Evolutionary conservation across 2,888 invertebrate genomes (phyloP), one percentile per base, ranked within the genome.

Genomic region (Urechis unicinctus): DNA sequence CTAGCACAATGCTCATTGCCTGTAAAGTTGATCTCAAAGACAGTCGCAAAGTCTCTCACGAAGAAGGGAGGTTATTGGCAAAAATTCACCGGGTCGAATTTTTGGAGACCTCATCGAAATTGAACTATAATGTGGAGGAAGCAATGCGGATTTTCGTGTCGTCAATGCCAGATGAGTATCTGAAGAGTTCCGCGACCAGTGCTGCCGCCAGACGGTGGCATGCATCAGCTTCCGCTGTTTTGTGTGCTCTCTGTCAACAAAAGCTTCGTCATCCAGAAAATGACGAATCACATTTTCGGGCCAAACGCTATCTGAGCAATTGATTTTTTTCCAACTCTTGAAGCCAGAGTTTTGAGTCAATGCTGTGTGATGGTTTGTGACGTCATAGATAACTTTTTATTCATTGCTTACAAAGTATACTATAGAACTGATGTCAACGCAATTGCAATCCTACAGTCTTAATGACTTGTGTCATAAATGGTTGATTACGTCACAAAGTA

Each of bases 41-140:
- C 6, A 21, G 43, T 13, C 28, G 55, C 3, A 57, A 47, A 43
- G 59, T 59, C 1, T 59, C 59, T 6, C 31, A 22, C 52, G 42
- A 58, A 42, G 60, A 60, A 46, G 60, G 60, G 1, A 42, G 46
- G 21, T 31, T 60, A 2, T 52, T 60, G 1, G 58, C 60, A 1
- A 50, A 45, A 30, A 59, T 60, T 5, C 60, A 60, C 52, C 28
- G 57, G 2, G 53, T 58, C 1, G 44, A 53, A 6, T 60, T 44
- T 36, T 26, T 56, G 3, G 60, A 60, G 36, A 44, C 50, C 4
- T 56, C 58, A 17, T 58, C 56, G 1, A 56, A 56, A 42, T 41
- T 30, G 1, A 52, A 53, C 41, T 6, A 43, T 25, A 58, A 58
- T 26, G 46, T 60, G 9, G 56, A 58, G 22, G 58, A 58, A 22